Base-by-base conservation (phyloP, 2,797 vertebrate species). In the Pseudomugil gertrudae region DNA sequence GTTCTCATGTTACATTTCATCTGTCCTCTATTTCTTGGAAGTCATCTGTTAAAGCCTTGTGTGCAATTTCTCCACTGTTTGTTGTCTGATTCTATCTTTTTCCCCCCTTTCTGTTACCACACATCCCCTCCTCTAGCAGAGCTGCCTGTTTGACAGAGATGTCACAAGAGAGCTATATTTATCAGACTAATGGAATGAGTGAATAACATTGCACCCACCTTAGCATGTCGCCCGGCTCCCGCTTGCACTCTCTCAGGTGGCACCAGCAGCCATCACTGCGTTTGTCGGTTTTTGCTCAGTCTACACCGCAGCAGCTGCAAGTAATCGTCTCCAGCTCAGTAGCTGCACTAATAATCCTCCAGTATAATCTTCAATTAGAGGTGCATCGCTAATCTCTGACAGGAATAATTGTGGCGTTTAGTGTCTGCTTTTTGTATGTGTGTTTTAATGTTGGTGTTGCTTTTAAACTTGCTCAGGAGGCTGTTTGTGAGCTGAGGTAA, bases 321-420 rank as follows among this genome's bases (percentile, higher is more conserved):
- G 90, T 91, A 92, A 93, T 94, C 88, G 81, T 90, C 90, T 92
- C 83, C 89, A 91, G 93, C 89, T 94, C 93, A 91, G 90, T 89
- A 86, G 87, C 90, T 81, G 69, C 77, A 84, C 91, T 92, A 93
- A 94, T 94, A 94, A 94, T 94, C 93, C 93, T 85, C 81, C 63
- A 83, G 85, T 88, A 92, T 94, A 93, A 94, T 94, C 93, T 94
- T 89, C 93, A 92, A 93, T 94, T 93, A 94, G 92, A 92, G 87
- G 84, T 78, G 78, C 76, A 35, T 71, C 63, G 47, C 78, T 92
- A 92, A 92, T 93, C 87, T 93, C 84, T 88, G 86, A 87, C 87
- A 89, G 86, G 90, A 91, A 89, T 90, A 86, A 87, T 85, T 72
- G 78, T 57, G 72, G 71, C 63, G 35, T 89, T 90, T 85, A 87